Base-by-base conservation (phyloP, 1,140 invertebrate genomes). In the Eumaeus atala region DNA sequence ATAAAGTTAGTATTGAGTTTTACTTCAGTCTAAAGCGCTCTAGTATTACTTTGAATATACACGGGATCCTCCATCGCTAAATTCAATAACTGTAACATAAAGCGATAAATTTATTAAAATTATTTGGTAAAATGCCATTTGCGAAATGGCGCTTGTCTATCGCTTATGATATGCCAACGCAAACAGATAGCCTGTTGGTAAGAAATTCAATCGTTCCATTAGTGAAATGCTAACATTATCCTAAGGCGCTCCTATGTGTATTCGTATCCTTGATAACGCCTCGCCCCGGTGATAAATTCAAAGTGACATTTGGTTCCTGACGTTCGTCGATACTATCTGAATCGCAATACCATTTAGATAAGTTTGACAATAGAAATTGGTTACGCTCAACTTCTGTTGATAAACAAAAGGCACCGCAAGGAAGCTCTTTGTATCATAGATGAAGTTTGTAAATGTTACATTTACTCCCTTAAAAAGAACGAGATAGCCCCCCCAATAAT, bases 301-400 rank as follows among this genome's bases (percentile, higher is more conserved):
- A 79, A 70, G 77, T 66, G 50, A 55, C 61, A 70, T 77, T 83
- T 76, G 70, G 72, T 76, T 75, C 70, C 77, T 76, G 77, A 66
- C 66, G 66, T 54, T 67, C 63, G 77, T 67, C 63, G 77, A 78
- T 78, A 81, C 54, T 61, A 64, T 61, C 70, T 65, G 73, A 78
- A 78, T 74, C 74, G 77, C 70, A 77, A 66, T 63, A 59, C 67
- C 70, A 74, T 81, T 81, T 72, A 81, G 77, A 83, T 83, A 73
- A 59, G 56, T 33, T 62, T 64, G 59, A 80, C 71, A 77, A 67
- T 78, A 77, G 75, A 74, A 82, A 71, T 72, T 63, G 34, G 14
- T 34, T 34, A 17, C 34, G 18, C 21, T 50, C 9, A 37, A 16
- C 17, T 34, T 16, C 17, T 18, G 35, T 16, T 51, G 36, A 37